Percentiles rank a stretch among this genome's conserved stretches.
These are phyloP conservation scores for Ariolimax columbianus DNA, from an alignment of 2,888 invertebrate species.

Conservation along the genomic window DNA sequence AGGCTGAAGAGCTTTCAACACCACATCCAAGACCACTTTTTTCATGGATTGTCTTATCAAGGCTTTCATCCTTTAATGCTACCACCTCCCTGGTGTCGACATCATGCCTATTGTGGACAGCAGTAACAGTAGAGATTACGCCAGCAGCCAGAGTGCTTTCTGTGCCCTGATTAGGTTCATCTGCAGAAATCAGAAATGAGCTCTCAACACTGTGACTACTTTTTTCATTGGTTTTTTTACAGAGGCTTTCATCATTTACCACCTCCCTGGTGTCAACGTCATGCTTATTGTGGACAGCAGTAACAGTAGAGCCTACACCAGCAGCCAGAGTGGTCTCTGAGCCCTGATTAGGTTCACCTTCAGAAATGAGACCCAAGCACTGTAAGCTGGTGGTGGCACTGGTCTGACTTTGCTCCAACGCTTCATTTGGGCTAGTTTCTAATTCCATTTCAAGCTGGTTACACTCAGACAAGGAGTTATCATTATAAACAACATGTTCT, in stretches of 20 bases:
- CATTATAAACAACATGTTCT: conserved; percentile 20
- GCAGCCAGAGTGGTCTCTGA: not conserved
- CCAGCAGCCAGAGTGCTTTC: too few species aligned
- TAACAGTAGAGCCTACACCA: not conserved
- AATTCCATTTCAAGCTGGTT: not conserved
- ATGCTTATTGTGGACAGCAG: not conserved
- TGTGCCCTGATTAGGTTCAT: too few species aligned
- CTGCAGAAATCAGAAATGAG: too few species aligned
- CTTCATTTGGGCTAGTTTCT: not conserved
- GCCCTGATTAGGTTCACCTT: not conserved
- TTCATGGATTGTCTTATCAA: not conserved
- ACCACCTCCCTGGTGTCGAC: not conserved
- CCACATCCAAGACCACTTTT: not conserved
- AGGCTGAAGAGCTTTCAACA: not conserved
- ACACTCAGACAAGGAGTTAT: not conserved
- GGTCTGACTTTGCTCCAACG: not conserved
- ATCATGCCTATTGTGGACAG: not conserved
- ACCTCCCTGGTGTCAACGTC: not conserved
- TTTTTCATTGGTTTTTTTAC: not conserved
- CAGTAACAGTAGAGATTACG: too few species aligned
- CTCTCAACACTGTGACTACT: too few species aligned
- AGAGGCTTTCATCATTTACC: not conserved
- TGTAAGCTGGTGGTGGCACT: not conserved
- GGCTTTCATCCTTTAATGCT: not conserved
- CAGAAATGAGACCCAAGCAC: not conserved